Base-by-base conservation (phyloP, 2,888 invertebrate genomes). In the Danaus chrysippus region DNA sequence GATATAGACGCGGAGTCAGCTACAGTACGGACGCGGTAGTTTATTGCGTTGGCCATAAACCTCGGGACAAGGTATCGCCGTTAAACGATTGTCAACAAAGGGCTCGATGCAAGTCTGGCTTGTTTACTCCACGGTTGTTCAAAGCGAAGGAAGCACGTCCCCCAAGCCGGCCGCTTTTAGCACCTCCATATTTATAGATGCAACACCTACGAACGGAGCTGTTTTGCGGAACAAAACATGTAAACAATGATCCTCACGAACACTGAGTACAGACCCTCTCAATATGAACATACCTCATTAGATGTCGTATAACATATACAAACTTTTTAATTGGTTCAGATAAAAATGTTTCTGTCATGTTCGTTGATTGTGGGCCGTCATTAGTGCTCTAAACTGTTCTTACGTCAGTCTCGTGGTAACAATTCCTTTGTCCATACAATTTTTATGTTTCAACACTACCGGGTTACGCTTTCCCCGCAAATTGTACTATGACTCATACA, bases 161-260 rank as follows among this genome's bases (percentile, higher is more conserved):
- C 88, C 88, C 84, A 82, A 81, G 75, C 80, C 76, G 86, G 80
- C 83, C 86, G 87, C 88, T 89, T 91, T 91, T 91, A 91, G 88
- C 90, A 90, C 89, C 90, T 90, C 83, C 85, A 83, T 89, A 91
- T 89, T 91, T 90, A 87, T 89, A 89, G 87, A 88, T 76, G 78
- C 80, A 83, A 82, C 82, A 81, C 75, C 81, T 78, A 83, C 75
- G 71, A 75, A 75, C 76, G 74, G 77, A 77, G 81, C 76, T 80
- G 86, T 87, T 86, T 88, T 88, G 90, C 89, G 87, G 86, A 84
- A 83, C 79, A 70, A 75, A 76, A 79, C 78, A 78, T 76, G 85
- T 86, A 87, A 85, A 87, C 83, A 87, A 74, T 79, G 79, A 78
- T 76, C 75, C 76, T 78, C 78, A 78, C 72, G 78, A 59, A 44